These are phyloP conservation scores for Tyria jacobaeae DNA, from an alignment of 2,888 invertebrate species.

Conservation along the genomic window DNA sequence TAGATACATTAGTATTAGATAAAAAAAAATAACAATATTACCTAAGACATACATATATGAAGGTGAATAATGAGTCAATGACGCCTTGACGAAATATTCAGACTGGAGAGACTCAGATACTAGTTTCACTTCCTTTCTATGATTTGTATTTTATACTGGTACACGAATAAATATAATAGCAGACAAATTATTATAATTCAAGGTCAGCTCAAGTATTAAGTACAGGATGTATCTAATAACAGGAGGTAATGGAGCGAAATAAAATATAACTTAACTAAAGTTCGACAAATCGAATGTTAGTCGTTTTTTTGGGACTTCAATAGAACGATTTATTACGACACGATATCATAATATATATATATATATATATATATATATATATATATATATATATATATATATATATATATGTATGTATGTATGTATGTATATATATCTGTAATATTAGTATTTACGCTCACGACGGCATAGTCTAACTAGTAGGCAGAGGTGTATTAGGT, in stretches of 20 bases:
- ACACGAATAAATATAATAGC: background rate
- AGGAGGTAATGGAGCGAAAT: background rate
- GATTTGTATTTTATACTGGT: background rate
- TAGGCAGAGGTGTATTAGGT: no score
- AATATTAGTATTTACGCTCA: no score
- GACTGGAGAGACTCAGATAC: background rate
- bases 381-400: no score
- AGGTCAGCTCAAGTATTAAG: slow-evolving; percentile 1
- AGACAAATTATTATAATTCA: background rate
- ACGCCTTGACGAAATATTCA: background rate
- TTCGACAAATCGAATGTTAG: slow-evolving; percentile 8
- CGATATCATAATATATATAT: background rate
- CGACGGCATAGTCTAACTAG: no score
- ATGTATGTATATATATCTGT: no score
- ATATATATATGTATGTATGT: no score
- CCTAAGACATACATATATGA: no score
- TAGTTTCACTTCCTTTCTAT: background rate
- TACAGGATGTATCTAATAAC: slow-evolving; percentile 7
- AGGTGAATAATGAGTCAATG: background rate
- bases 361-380: no score
- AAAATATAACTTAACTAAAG: background rate
- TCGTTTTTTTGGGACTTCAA: background rate
- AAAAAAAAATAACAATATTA: no score
- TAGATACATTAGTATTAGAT: no score
- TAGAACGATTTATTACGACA: background rate